Evolutionary conservation across 2,888 invertebrate species (phyloP).

Genomic region (Cephus pulcher): DNA sequence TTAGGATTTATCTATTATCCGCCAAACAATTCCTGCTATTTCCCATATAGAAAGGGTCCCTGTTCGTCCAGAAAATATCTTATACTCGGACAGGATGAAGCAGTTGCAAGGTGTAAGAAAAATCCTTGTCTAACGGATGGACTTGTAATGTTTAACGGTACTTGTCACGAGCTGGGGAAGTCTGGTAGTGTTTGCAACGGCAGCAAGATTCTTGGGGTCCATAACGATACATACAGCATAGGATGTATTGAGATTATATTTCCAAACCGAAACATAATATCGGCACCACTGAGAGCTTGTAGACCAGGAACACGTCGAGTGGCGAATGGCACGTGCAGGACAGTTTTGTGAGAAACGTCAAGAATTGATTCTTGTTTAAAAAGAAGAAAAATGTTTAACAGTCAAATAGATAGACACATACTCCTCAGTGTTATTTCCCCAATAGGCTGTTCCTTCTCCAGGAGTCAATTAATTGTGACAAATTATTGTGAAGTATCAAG

Average conservation of each 20-base stretch:
- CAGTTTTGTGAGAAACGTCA: neutral
- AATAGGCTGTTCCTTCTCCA: neutral
- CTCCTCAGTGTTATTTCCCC: neutral
- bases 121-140: constrained; percentile 72
- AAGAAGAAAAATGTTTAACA: neutral
- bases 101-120: constrained; percentile 70
- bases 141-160: constrained; percentile 64
- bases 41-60: constrained; percentile 74
- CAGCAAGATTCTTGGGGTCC: constrained; percentile 70
- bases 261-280: constrained; percentile 26
- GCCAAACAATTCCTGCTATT: constrained; percentile 71
- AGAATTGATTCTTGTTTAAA: neutral
- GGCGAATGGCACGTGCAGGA: constrained; percentile 29
- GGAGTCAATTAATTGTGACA: neutral
- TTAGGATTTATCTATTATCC: constrained; percentile 70
- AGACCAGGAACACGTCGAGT: constrained; percentile 25
- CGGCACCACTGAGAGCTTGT: constrained; percentile 25
- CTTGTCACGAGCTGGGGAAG: constrained; percentile 64
- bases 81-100: constrained; percentile 66
- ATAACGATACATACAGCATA: constrained; percentile 70
- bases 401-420: neutral
- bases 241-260: constrained; percentile 62
- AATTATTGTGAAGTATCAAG: neutral
- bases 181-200: constrained; percentile 64
- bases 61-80: constrained; percentile 70